phyloP scores from a whole-genome alignment of 2,888 invertebrate genomes.

The Diploptera punctata region DNA sequence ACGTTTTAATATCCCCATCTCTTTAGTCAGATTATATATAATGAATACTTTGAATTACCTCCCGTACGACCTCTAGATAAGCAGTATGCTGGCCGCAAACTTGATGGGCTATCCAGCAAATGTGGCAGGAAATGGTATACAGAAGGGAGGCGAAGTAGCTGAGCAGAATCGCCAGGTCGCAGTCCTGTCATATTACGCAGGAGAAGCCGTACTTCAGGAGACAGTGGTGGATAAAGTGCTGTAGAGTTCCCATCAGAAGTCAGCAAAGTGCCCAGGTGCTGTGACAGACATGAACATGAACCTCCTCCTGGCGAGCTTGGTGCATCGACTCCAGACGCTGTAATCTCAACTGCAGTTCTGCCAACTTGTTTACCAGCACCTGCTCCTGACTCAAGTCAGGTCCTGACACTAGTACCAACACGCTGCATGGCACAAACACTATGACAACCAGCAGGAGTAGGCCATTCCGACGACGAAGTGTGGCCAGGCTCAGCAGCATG shows the following conservation, averaged over 20 bases:
- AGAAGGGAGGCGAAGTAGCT: conserved; percentile 72
- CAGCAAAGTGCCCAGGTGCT: conserved; percentile 64
- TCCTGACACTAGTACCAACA: conserved; percentile 60
- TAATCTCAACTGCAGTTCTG: conserved; percentile 78
- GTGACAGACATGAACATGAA: conserved; percentile 71
- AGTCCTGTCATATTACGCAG: conserved; percentile 60
- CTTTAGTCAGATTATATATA: too few relatives aligned
- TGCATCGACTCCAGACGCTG: conserved; percentile 83
- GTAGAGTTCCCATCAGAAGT: conserved; percentile 40
- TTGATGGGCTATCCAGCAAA: conserved; percentile 77
- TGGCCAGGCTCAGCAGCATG: conserved; percentile 38
- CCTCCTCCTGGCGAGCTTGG: conserved; percentile 76
- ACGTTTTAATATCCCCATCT: too few relatives aligned
- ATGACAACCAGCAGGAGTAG: conserved; percentile 62
- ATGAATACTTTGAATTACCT: conserved; percentile 56
- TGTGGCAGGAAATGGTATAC: conserved; percentile 89
- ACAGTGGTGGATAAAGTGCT: conserved; percentile 46
- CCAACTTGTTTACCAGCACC: conserved; percentile 70
- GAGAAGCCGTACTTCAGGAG: conserved; percentile 56
- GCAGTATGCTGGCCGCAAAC: conserved; percentile 78
- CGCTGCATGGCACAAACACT: conserved; percentile 64
- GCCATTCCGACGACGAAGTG: conserved; percentile 60
- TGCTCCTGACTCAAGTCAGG: conserved; percentile 71
- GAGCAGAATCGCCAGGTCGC: conserved; percentile 55
- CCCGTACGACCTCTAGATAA: conserved; percentile 76